phyloP scores from a whole-genome alignment of 2,113 vertebrate species.

The Butastur rufipennis region DNA sequence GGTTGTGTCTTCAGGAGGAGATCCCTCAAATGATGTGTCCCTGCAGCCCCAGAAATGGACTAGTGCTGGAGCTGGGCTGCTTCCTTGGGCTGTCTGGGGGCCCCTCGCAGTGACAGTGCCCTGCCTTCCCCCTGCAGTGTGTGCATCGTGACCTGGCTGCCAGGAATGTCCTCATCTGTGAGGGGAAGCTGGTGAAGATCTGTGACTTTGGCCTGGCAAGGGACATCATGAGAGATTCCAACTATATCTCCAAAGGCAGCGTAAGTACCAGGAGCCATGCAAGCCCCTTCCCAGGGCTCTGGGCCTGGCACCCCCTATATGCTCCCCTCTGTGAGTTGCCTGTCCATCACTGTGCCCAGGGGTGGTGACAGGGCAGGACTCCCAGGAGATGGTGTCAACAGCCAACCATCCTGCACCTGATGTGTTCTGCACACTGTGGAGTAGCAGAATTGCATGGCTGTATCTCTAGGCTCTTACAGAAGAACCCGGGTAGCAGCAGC shows the following conservation, averaged over 20 bases:
- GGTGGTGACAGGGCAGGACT: background rate
- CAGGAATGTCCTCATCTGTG: constrained; percentile 95
- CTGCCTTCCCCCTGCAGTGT: constrained; percentile 74
- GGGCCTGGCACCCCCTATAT: background rate
- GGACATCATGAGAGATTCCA: constrained; percentile 97
- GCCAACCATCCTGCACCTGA: background rate
- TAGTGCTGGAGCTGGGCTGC: background rate
- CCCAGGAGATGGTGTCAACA: background rate
- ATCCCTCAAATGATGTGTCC: background rate
- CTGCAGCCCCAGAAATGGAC: background rate
- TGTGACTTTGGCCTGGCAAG: constrained; percentile 97
- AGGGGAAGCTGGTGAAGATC: constrained; percentile 97
- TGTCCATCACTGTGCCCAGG: background rate
- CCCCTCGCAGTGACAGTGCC: background rate
- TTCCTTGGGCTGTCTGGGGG: background rate
- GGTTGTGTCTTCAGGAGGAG: background rate
- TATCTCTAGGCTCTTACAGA: background rate
- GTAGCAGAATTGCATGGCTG: background rate
- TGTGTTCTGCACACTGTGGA: background rate
- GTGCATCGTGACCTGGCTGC: constrained; percentile 96
- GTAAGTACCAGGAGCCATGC: constrained; percentile 73
- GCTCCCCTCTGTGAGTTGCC: rapidly evolving
- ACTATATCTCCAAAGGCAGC: constrained; percentile 98
- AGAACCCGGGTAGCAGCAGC: background rate
- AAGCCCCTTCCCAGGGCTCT: background rate